Percentiles rank a stretch among this genome's conserved stretches.
These are phyloP conservation scores for Drosophila aldrichi DNA, from an alignment of 2,888 invertebrate genomes.

Conservation along the genomic window DNA sequence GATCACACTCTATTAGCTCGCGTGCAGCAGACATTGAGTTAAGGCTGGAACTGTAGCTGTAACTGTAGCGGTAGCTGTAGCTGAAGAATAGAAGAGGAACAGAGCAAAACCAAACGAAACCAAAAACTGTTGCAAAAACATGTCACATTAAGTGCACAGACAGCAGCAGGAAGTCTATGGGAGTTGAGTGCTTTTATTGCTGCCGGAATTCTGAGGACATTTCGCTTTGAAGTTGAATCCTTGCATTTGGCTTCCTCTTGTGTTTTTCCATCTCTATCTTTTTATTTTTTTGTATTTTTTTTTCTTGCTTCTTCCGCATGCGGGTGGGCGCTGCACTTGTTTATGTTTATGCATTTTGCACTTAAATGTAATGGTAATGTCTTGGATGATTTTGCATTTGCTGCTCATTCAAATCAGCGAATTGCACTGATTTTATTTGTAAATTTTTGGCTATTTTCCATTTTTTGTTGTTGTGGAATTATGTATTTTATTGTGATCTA, in stretches of 20 bases:
- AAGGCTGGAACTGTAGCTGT: conserved; percentile 2
- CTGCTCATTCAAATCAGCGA: conserved; percentile 12
- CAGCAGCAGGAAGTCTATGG: conserved; percentile 71
- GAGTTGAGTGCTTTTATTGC: conserved; percentile 78
- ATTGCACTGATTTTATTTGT: neutral
- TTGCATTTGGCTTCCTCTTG: conserved; percentile 46
- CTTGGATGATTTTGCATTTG: conserved; percentile 44
- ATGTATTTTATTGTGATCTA: neutral
- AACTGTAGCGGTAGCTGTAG: conserved; percentile 4
- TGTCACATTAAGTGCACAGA: conserved; percentile 76
- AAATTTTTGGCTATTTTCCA: conserved; percentile 1
- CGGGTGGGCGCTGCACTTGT: conserved; percentile 35
- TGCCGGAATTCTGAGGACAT: conserved; percentile 71
- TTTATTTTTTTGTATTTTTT: neutral
- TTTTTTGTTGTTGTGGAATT: neutral
- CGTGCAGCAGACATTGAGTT: no score
- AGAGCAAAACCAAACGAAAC: conserved; percentile 43
- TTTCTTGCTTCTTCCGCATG: conserved; percentile 1
- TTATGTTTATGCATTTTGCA: conserved; percentile 70
- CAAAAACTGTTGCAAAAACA: conserved; percentile 77
- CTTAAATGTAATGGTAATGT: conserved; percentile 74
- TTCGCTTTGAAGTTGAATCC: conserved; percentile 68
- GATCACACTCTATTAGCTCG: neutral
- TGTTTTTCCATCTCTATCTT: neutral
- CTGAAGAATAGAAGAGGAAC: conserved; percentile 21